Percentiles rank a stretch among this genome's conserved stretches.
These are phyloP conservation scores for Mayetiola destructor DNA, from an alignment of 2,888 invertebrate genomes.

Conservation along the genomic window DNA sequence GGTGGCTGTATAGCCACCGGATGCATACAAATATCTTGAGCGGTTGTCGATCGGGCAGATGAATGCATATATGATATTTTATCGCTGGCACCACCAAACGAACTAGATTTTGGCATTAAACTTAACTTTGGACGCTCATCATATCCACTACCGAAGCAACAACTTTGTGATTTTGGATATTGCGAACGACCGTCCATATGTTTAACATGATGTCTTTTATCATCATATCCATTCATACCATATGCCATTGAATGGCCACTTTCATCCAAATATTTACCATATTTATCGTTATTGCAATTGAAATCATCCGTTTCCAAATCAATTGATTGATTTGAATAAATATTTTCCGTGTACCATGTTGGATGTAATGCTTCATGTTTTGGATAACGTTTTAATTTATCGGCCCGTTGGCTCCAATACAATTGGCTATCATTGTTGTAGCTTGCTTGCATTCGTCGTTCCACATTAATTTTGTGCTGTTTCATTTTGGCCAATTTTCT, in stretches of 20 bases:
- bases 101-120: conserved; percentile 33
- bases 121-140: conserved; percentile 21
- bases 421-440: conserved; percentile 9
- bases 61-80: no score
- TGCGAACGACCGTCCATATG: conserved; percentile 29
- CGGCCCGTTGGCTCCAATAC: conserved; percentile 2
- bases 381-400: conserved; percentile 27
- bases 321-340: conserved; percentile 34
- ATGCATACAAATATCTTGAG: no score
- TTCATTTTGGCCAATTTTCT: conserved; percentile 34
- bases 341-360: conserved; percentile 36
- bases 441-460: conserved; percentile 14
- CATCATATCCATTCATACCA: conserved; percentile 23
- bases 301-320: conserved; percentile 31
- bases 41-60: background rate
- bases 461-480: conserved; percentile 16
- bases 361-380: conserved; percentile 32
- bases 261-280: conserved; percentile 29
- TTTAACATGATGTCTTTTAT: background rate
- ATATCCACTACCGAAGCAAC: conserved; percentile 30
- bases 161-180: conserved; percentile 34
- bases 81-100: conserved; percentile 27
- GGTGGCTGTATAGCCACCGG: no score
- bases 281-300: conserved; percentile 20
- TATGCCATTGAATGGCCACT: conserved; percentile 27